These are phyloP conservation scores for Peromyscus eremicus DNA, from an alignment of 2,797 vertebrate species.

Conservation along the genomic window DNA sequence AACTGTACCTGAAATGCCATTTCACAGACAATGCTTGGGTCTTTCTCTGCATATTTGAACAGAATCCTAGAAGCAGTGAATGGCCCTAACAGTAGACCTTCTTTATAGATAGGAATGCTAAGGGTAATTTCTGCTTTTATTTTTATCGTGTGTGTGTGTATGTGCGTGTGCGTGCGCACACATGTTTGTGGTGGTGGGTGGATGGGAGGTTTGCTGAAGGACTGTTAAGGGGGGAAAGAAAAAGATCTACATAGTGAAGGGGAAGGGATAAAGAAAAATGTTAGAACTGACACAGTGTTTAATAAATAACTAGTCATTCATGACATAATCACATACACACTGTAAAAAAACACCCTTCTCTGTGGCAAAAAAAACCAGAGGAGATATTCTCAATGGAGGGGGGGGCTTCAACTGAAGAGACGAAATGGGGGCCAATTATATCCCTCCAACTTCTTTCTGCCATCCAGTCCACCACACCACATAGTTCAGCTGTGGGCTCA, in stretches of 20 bases:
- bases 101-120: constrained; percentile 7
- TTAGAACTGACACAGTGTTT: neutral
- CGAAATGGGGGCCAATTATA: constrained; percentile 63
- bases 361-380: constrained; percentile 54
- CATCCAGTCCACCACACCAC: constrained; percentile 46
- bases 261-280: constrained; percentile 45
- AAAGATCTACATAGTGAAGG: constrained; percentile 35
- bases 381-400: constrained; percentile 32
- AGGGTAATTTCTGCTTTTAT: constrained; percentile 28
- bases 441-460: constrained; percentile 4
- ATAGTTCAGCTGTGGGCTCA: neutral
- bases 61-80: constrained; percentile 34
- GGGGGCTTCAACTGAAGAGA: neutral
- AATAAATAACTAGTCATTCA: constrained; percentile 72
- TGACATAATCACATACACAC: constrained; percentile 53
- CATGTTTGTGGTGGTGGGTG: neutral
- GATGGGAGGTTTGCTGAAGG: neutral
- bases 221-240: neutral
- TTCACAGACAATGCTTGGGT: neutral
- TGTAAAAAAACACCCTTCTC: constrained; percentile 48
- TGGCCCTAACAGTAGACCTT: neutral
- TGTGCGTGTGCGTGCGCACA: neutral
- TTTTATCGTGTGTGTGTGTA: neutral
- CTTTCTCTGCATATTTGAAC: neutral
- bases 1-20: neutral